Percentiles rank a stretch among this genome's conserved stretches.
Conservation (phyloP, 2,113 vertebrate genomes). For the Trogon surrucura region DNA sequence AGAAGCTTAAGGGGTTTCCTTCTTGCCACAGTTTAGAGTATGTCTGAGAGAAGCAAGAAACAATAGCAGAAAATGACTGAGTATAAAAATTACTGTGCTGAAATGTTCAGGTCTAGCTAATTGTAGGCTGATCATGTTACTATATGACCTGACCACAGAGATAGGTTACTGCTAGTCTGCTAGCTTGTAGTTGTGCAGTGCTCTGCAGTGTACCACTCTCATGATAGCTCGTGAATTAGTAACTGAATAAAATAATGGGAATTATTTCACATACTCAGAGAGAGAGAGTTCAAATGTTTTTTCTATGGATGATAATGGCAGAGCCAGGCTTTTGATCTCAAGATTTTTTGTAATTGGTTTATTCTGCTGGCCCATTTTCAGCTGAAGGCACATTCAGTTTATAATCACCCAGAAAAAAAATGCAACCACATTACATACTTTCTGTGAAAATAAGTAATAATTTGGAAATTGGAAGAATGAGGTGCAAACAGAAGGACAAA, state of each 20-base stretch:
- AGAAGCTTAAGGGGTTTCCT: not conserved
- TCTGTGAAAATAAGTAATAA: not conserved
- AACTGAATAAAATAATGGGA: not conserved
- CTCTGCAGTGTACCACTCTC: not conserved
- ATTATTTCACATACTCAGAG: not conserved
- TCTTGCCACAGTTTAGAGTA: slow-evolving; percentile 21
- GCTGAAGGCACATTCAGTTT: not conserved
- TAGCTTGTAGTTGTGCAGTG: not conserved
- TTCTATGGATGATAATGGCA: not conserved
- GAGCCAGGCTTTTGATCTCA: not conserved
- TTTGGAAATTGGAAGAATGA: not conserved
- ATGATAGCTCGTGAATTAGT: not conserved
- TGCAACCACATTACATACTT: not conserved
- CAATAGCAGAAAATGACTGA: slow-evolving; percentile 51
- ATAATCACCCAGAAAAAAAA: not conserved
- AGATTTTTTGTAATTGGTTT: not conserved
- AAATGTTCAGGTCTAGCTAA: slow-evolving; percentile 28
- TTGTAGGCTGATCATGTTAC: not conserved
- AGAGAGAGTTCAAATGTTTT: not conserved
- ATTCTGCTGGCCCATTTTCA: not conserved
- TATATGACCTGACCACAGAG: not conserved
- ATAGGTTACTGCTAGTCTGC: not conserved
- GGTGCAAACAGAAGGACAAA: not conserved
- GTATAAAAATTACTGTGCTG: slow-evolving; percentile 25
- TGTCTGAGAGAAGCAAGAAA: slow-evolving; percentile 32